Percentiles rank a stretch among this genome's conserved stretches.
phyloP scores from a whole-genome alignment of 2,113 vertebrate species.

The Aptenodytes forsteri region DNA sequence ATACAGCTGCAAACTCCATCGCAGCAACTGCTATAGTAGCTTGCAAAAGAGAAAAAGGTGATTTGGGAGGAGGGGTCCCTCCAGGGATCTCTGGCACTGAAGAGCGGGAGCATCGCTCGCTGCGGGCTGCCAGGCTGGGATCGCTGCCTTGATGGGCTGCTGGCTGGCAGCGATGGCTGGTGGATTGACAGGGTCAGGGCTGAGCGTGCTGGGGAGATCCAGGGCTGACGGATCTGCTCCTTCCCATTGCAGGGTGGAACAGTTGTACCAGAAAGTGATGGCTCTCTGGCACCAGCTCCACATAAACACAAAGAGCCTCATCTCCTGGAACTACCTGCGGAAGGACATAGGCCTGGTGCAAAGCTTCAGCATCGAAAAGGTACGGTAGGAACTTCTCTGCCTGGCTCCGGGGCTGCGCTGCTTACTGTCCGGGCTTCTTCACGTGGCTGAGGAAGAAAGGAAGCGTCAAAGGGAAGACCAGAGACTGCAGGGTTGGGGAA shows the following conservation, averaged over 20 bases:
- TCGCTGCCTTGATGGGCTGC: background rate
- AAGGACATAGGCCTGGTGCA: conserved; percentile 88
- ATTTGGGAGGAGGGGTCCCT: background rate
- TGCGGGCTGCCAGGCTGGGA: background rate
- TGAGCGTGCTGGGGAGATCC: background rate
- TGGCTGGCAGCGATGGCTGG: background rate
- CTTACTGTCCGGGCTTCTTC: background rate
- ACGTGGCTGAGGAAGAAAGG: background rate
- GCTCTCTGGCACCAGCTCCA: conserved; percentile 96
- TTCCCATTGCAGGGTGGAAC: conserved; percentile 82
- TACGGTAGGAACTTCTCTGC: conserved; percentile 32
- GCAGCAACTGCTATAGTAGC: background rate
- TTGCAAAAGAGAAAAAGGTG: background rate
- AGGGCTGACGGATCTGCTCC: background rate
- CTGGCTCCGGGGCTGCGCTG: background rate
- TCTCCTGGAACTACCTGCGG: conserved; percentile 93
- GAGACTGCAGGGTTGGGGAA: no score
- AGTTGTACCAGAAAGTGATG: conserved; percentile 98
- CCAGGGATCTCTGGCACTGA: background rate
- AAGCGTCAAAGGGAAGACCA: background rate
- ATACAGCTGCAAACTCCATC: background rate
- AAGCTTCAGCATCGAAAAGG: conserved; percentile 89
- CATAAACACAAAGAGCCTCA: conserved; percentile 94
- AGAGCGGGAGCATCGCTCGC: background rate
- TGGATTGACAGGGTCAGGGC: background rate